Evolutionary conservation across 1,140 invertebrate species (phyloP).

Genomic region (Apis cerana): DNA sequence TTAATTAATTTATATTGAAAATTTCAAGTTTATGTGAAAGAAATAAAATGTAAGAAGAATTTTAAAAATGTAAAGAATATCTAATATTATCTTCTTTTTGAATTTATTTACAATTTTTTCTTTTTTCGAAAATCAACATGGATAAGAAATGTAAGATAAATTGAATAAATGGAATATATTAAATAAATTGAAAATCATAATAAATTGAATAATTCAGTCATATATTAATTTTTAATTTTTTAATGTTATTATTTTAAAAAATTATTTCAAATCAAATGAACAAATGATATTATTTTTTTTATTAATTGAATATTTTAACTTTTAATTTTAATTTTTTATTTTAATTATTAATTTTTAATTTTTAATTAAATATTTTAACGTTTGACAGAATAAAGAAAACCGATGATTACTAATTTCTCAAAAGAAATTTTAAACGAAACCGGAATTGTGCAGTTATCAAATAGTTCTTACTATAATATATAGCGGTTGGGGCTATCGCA

Average conservation of each 20-base stretch:
- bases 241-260: no score
- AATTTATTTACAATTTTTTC: background rate
- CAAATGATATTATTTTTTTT: no score
- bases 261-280: no score
- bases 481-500: constrained; percentile 58
- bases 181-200: no score
- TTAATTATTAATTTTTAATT: no score
- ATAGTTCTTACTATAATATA: constrained; percentile 41
- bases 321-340: no score
- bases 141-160: no score
- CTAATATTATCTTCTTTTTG: background rate
- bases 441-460: constrained; percentile 54
- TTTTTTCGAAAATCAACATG: background rate
- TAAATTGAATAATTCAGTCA: no score
- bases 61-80: background rate
- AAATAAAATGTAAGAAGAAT: background rate
- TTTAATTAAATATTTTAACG: no score
- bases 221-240: no score
- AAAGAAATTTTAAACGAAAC: constrained; percentile 35
- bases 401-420: constrained; percentile 12
- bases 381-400: background rate
- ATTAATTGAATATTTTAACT: no score
- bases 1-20: background rate
- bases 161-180: background rate
- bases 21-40: background rate